phyloP scores from a whole-genome alignment of 2,113 vertebrate genomes.

The Rhabdornis inornatus region DNA sequence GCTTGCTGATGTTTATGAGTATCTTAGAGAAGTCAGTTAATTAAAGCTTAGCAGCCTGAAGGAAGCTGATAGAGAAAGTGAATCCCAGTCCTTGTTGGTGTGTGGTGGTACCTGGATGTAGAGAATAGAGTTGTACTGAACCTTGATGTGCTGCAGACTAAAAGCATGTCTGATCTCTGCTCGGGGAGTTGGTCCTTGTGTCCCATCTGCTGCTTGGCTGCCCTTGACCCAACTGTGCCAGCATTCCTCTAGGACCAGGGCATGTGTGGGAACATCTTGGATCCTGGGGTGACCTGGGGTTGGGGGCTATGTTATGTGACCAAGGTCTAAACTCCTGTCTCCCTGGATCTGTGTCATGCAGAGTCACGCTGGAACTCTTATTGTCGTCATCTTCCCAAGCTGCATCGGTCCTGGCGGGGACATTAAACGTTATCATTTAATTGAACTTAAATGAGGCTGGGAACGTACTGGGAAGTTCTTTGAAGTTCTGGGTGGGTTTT shows the following conservation, averaged over 20 bases:
- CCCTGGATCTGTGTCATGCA: fast-evolving
- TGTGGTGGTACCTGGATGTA: neutral
- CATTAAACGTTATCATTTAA: neutral
- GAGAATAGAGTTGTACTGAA: neutral
- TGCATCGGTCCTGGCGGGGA: neutral
- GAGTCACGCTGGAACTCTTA: neutral
- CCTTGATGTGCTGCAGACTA: neutral
- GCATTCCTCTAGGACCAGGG: neutral
- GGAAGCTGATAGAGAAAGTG: neutral
- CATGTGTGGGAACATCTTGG: neutral
- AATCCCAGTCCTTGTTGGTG: neutral
- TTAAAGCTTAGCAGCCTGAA: neutral
- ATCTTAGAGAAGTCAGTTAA: neutral
- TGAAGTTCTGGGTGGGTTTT: neutral
- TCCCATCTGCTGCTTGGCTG: neutral
- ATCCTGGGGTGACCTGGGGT: neutral
- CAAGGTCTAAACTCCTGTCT: neutral
- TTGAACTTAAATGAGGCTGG: neutral
- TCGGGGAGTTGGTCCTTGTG: neutral
- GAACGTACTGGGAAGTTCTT: neutral
- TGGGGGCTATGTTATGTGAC: neutral
- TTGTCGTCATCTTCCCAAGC: neutral
- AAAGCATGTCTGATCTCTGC: neutral
- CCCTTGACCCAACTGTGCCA: neutral
- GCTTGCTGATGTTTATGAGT: neutral